Percentiles rank a stretch among this genome's conserved stretches.
These are phyloP conservation scores for Dione vanillae DNA, from an alignment of 2,888 invertebrate species.

Conservation along the genomic window DNA sequence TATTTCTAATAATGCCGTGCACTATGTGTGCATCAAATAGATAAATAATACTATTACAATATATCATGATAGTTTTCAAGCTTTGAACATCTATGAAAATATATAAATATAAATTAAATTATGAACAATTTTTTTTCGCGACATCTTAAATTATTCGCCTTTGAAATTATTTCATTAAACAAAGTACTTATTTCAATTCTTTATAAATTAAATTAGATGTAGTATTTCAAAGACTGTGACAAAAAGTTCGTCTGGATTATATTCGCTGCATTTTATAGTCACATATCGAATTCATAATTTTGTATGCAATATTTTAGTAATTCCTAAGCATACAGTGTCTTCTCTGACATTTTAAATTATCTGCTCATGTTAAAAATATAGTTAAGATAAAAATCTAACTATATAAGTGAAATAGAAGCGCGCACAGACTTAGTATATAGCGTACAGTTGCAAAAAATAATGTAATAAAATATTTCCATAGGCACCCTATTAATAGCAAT, in stretches of 20 bases:
- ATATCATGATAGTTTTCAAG: conserved; percentile 1
- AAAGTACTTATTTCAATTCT: conserved; percentile 24
- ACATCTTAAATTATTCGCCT: conserved; percentile 13
- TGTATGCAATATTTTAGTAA: no score
- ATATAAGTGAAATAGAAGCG: no score
- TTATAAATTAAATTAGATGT: conserved; percentile 10
- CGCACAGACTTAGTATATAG: no score
- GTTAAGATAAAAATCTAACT: background rate
- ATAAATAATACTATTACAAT: background rate
- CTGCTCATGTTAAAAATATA: background rate
- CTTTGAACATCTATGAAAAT: conserved; percentile 12
- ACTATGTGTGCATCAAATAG: no score
- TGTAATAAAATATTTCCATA: no score
- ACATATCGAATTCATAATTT: no score
- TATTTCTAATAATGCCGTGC: no score
- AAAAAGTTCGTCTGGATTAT: no score
- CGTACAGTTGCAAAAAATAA: no score
- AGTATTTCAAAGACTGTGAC: conserved; percentile 21
- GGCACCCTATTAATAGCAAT: no score
- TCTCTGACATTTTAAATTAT: background rate
- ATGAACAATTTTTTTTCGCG: conserved; percentile 11
- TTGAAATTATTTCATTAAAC: conserved; percentile 26
- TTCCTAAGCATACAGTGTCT: background rate
- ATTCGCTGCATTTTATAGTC: background rate
- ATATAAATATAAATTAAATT: conserved; percentile 23